Evolutionary conservation across 2,113 vertebrate genomes (phyloP).

Genomic region (Callocephalon fimbriatum): DNA sequence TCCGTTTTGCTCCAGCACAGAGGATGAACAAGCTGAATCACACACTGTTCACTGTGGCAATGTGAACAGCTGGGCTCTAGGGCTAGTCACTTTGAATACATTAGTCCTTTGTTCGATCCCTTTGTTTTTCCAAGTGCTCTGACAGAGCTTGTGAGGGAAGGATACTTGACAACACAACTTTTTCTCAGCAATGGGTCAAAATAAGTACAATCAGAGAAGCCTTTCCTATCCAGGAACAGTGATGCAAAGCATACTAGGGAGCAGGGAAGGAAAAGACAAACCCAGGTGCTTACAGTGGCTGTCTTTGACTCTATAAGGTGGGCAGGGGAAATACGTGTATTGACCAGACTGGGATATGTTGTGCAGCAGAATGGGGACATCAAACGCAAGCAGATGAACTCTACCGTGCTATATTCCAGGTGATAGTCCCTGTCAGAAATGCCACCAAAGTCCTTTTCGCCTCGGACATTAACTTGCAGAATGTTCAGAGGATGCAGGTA

Average conservation of each 20-base stretch:
- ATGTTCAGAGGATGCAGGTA: not conserved
- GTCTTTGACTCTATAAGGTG: not conserved
- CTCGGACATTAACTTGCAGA: not conserved
- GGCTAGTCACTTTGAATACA: constrained; percentile 17
- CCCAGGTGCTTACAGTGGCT: not conserved
- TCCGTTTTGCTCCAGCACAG: not conserved
- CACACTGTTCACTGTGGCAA: not conserved
- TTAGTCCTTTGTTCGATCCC: constrained; percentile 20
- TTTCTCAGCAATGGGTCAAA: constrained; percentile 10
- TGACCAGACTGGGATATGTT: not conserved
- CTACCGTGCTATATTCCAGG: not conserved
- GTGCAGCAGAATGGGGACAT: not conserved
- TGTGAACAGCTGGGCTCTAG: constrained; percentile 47
- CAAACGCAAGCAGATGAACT: not conserved
- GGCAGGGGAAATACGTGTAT: rapidly evolving
- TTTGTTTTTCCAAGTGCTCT: constrained; percentile 62
- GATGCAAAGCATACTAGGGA: not conserved
- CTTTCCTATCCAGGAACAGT: not conserved
- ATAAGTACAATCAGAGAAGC: not conserved
- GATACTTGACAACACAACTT: constrained; percentile 33
- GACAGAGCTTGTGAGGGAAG: not conserved
- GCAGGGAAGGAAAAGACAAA: not conserved
- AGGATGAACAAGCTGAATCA: not conserved
- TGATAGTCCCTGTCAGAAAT: not conserved
- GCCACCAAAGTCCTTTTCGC: not conserved